Percentiles rank a stretch among this genome's conserved stretches.
Evolutionary conservation across 53 echinoderm and acorn worm species (phyloP).

Genomic region (Crossaster papposus): DNA sequence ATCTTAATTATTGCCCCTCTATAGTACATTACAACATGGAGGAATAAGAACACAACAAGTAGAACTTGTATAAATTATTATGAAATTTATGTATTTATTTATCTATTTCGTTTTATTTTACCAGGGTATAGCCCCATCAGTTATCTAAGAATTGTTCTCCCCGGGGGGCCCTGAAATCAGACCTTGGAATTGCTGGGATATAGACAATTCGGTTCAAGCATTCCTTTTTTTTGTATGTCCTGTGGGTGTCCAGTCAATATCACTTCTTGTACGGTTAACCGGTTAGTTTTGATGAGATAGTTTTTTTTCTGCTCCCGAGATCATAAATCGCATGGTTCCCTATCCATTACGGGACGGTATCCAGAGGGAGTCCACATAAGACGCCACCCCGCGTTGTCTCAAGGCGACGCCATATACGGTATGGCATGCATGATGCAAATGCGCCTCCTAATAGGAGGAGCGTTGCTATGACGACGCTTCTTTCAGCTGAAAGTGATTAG

Average conservation of each 20-base stretch:
- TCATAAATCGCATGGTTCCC: neutral
- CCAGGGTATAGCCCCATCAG: too few species aligned
- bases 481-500: neutral
- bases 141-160: too few species aligned
- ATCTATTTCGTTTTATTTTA: too few species aligned
- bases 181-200: too few species aligned
- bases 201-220: too few species aligned
- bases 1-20: too few species aligned
- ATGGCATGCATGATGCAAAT: slow-evolving; percentile 62
- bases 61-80: too few species aligned
- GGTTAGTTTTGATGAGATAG: neutral
- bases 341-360: neutral
- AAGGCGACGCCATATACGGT: slow-evolving; percentile 60
- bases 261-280: neutral
- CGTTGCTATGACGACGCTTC: slow-evolving; percentile 34
- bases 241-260: neutral
- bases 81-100: too few species aligned
- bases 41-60: too few species aligned
- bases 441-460: slow-evolving; percentile 26
- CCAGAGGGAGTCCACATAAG: neutral
- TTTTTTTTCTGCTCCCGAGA: neutral
- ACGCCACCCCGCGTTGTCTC: slow-evolving; percentile 43
- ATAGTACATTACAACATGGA: too few species aligned
- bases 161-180: too few species aligned
- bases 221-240: too few species aligned